Percentiles rank a stretch among this genome's conserved stretches.
phyloP scores from a whole-genome alignment of 1,140 invertebrate species.

The Drosophila pandora region DNA sequence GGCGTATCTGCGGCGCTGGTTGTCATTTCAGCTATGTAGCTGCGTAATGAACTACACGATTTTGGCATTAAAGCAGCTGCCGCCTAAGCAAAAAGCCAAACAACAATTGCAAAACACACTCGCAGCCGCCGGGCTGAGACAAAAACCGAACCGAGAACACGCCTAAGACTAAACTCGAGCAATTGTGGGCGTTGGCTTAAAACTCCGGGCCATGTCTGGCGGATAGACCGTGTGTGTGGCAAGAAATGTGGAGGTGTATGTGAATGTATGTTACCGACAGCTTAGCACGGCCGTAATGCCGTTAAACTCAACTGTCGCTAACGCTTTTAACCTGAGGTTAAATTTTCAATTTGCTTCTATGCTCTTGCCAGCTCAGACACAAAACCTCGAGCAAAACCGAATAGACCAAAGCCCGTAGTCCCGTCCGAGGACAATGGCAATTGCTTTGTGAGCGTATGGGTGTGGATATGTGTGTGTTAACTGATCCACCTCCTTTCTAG shows the following conservation, averaged over 20 bases:
- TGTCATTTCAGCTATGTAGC: conserved; percentile 25
- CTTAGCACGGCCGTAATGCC: conserved; percentile 78
- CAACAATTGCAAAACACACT: conserved; percentile 69
- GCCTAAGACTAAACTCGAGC: conserved; percentile 25
- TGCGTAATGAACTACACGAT: conserved; percentile 78
- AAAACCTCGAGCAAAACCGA: conserved; percentile 19
- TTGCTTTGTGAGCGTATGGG: conserved; percentile 31
- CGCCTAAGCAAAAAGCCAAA: conserved; percentile 48
- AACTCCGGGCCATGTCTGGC: conserved; percentile 43
- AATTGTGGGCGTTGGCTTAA: conserved; percentile 49
- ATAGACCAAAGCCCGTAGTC: conserved; percentile 21
- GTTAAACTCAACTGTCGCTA: conserved; percentile 82
- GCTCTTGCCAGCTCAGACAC: conserved; percentile 56
- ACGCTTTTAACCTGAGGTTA: conserved; percentile 81
- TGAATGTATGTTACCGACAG: conserved; percentile 67
- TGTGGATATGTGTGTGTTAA: conserved; percentile 39
- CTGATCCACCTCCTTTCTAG: conserved; percentile 11
- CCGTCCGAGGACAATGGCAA: conserved; percentile 49
- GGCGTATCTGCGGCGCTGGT: conserved; percentile 9
- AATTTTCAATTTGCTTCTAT: conserved; percentile 80
- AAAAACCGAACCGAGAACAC: conserved; percentile 22
- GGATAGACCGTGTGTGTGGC: neutral
- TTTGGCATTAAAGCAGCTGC: conserved; percentile 74
- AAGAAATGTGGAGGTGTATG: conserved; percentile 1
- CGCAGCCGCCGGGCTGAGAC: conserved; percentile 46